A percentile compares a stretch with the other conserved stretches of the same genome.
phyloP scores from a whole-genome alignment of 2,888 invertebrate species.

The Watsonalla cultraria region DNA sequence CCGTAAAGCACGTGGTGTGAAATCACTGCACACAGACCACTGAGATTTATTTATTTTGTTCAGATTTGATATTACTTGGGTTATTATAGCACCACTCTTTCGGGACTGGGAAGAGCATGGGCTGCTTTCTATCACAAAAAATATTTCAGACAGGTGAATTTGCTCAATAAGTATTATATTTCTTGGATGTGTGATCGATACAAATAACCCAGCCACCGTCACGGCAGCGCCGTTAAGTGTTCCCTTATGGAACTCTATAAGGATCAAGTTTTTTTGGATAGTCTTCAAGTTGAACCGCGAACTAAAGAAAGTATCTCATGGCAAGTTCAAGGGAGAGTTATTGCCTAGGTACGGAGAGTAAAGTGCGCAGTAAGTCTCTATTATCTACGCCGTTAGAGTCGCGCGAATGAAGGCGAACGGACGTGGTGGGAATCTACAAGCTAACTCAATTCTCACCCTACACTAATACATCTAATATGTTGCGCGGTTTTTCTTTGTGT shows the following conservation, averaged over 20 bases:
- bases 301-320: slow-evolving; percentile 37
- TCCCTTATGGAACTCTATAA: slow-evolving; percentile 30
- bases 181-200: slow-evolving; percentile 8
- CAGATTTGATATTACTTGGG: too few relatives aligned
- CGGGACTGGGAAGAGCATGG: too few relatives aligned
- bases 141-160: too few relatives aligned
- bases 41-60: too few relatives aligned
- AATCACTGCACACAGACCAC: too few relatives aligned
- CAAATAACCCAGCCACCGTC: slow-evolving; percentile 14
- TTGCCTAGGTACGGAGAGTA: slow-evolving; percentile 69
- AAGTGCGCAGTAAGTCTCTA: slow-evolving; percentile 77
- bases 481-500: slow-evolving; percentile 31
- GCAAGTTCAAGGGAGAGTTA: slow-evolving; percentile 65
- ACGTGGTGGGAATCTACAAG: slow-evolving; percentile 69
- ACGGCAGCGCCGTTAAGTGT: slow-evolving; percentile 32
- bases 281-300: slow-evolving; percentile 35
- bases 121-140: too few relatives aligned
- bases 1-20: too few relatives aligned
- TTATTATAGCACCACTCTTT: too few relatives aligned
- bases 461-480: slow-evolving; percentile 36
- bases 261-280: slow-evolving; percentile 37
- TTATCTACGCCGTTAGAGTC: slow-evolving; percentile 75
- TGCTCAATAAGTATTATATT: too few relatives aligned
- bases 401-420: slow-evolving; percentile 70
- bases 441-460: slow-evolving; percentile 56